phyloP scores from a whole-genome alignment of 2,888 invertebrate species.

The Melanophora roralis region DNA sequence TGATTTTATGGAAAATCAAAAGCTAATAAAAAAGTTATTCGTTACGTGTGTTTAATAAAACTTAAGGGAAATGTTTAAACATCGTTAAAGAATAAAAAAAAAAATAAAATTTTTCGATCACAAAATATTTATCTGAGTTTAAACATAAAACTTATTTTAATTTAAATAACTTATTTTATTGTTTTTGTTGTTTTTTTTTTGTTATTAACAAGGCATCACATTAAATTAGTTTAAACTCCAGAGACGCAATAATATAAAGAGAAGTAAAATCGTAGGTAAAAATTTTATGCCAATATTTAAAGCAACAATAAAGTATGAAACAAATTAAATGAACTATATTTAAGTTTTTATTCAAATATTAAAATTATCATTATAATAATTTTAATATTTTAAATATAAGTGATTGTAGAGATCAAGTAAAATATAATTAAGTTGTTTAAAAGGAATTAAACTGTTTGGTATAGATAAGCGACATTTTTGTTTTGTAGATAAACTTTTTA shows the following conservation, averaged over 20 bases:
- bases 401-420: too few relatives aligned
- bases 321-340: background rate
- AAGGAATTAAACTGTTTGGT: too few relatives aligned
- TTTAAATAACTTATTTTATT: slow-evolving; percentile 8
- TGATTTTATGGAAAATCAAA: slow-evolving; percentile 39
- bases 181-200: background rate
- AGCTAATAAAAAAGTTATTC: slow-evolving; percentile 53
- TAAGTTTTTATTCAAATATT: background rate
- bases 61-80: background rate
- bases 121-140: slow-evolving; percentile 14
- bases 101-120: slow-evolving; percentile 34
- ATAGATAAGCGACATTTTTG: too few relatives aligned
- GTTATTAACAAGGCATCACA: slow-evolving; percentile 24
- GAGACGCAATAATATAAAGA: too few relatives aligned
- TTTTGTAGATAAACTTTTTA: too few relatives aligned
- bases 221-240: too few relatives aligned
- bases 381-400: too few relatives aligned
- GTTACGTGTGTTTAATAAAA: slow-evolving; percentile 50
- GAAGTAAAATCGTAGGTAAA: background rate
- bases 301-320: background rate
- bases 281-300: slow-evolving; percentile 1
- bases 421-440: background rate
- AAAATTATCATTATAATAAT: too few relatives aligned
- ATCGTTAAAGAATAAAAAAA: background rate
- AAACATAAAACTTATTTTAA: slow-evolving; percentile 28